A percentile compares a stretch with the other conserved stretches of the same genome.
Evolutionary conservation across 1,140 invertebrate species (phyloP).

Genomic region (Lanistes nyassanus): DNA sequence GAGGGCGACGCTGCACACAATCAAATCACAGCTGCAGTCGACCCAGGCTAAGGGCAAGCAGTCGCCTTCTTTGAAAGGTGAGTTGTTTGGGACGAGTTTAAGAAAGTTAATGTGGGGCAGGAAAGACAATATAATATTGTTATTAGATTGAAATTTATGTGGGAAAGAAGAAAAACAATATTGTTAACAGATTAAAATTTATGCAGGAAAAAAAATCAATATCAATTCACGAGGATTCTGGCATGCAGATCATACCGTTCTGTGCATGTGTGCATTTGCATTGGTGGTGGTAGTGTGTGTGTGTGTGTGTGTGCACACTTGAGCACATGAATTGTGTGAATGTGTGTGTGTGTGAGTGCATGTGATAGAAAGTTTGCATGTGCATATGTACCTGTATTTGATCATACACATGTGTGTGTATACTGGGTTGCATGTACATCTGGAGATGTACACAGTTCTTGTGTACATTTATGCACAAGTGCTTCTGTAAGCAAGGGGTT

Average conservation of each 20-base stretch:
- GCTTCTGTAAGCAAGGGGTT: background rate
- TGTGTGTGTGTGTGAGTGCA: background rate
- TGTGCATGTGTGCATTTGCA: too few relatives aligned
- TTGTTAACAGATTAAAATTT: too few relatives aligned
- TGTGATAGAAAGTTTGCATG: slow-evolving; percentile 1
- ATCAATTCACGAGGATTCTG: too few relatives aligned
- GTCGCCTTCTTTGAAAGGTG: slow-evolving; percentile 56
- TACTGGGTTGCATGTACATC: background rate
- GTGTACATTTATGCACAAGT: background rate
- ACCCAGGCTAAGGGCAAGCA: slow-evolving; percentile 50
- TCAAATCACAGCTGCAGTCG: slow-evolving; percentile 32
- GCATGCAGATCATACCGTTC: too few relatives aligned
- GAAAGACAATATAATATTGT: too few relatives aligned
- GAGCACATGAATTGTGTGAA: background rate
- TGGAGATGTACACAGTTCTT: background rate
- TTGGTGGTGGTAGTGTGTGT: background rate
- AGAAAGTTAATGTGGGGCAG: too few relatives aligned
- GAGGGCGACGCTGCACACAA: slow-evolving; percentile 34
- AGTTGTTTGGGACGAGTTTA: too few relatives aligned
- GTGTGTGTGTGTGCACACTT: background rate
- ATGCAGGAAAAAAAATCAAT: too few relatives aligned
- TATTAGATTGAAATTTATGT: too few relatives aligned
- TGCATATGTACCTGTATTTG: slow-evolving; percentile 4
- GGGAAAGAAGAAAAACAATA: too few relatives aligned
- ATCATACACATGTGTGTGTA: background rate